Conservation (phyloP, 1,140 invertebrate species). For the Bradysia coprophila region DNA sequence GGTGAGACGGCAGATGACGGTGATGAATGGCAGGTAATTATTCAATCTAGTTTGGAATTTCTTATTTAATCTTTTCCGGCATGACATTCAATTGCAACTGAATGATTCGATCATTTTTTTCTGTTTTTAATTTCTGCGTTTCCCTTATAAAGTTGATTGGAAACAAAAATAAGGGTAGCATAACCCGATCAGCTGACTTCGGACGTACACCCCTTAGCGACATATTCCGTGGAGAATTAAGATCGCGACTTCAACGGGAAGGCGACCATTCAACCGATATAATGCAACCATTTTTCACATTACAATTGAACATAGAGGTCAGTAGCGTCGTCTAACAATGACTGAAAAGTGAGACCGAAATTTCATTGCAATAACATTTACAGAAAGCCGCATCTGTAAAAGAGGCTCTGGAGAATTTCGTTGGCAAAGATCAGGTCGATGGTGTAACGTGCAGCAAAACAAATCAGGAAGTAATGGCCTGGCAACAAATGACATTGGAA, state of each 20-base stretch:
- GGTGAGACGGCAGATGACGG: slow-evolving; percentile 33
- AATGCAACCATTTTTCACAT: slow-evolving; percentile 84
- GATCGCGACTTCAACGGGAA: slow-evolving; percentile 60
- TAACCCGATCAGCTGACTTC: slow-evolving; percentile 65
- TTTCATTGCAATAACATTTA: slow-evolving; percentile 22
- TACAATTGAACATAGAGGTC: slow-evolving; percentile 88
- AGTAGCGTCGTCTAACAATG: background rate
- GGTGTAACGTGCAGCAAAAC: slow-evolving; percentile 67
- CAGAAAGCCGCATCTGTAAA: slow-evolving; percentile 67
- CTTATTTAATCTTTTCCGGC: too few species aligned
- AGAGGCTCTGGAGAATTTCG: slow-evolving; percentile 69
- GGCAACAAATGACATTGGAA: slow-evolving; percentile 71
- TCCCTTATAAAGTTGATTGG: slow-evolving; percentile 55
- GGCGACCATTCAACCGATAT: slow-evolving; percentile 57
- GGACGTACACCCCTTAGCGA: slow-evolving; percentile 74
- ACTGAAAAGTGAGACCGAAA: slow-evolving; percentile 12
- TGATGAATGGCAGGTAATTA: slow-evolving; percentile 59
- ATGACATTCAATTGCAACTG: too few species aligned
- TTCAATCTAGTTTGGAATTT: too few species aligned
- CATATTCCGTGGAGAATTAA: slow-evolving; percentile 78
- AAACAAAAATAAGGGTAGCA: slow-evolving; percentile 66
- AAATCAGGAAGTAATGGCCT: slow-evolving; percentile 57
- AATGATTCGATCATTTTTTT: too few species aligned
- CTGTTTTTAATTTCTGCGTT: too few species aligned
- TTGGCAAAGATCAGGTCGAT: slow-evolving; percentile 63